These are phyloP conservation scores for Pycnonotus jocosus DNA, from an alignment of 2,113 vertebrate species.

Conservation along the genomic window DNA sequence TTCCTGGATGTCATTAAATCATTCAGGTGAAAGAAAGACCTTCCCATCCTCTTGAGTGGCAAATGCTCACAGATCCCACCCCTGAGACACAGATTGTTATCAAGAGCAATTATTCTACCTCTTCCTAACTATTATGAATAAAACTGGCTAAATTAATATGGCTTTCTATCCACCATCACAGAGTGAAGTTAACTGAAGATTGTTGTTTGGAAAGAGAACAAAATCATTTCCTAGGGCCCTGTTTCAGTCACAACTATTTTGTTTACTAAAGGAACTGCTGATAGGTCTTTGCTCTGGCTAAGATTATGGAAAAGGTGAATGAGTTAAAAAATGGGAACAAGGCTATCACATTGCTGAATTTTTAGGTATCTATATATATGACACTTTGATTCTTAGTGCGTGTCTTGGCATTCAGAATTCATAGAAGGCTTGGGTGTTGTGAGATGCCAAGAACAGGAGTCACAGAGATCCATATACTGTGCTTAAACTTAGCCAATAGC, in stretches of 20 bases:
- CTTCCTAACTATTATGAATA: background rate
- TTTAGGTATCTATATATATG: background rate
- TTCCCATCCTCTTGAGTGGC: background rate
- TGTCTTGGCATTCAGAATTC: background rate
- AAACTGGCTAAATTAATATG: background rate
- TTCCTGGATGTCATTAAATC: background rate
- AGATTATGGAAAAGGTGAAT: background rate
- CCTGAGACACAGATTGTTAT: background rate
- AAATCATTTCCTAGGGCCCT: background rate
- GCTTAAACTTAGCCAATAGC: background rate
- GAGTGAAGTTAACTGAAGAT: background rate
- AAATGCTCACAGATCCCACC: background rate
- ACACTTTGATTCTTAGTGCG: background rate
- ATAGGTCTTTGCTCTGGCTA: background rate
- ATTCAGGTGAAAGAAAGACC: background rate
- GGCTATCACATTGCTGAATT: background rate
- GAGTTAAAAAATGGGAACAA: background rate
- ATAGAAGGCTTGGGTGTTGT: background rate
- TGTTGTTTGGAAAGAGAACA: background rate
- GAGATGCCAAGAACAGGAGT: background rate
- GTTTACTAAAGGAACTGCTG: background rate
- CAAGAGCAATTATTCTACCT: background rate
- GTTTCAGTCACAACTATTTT: background rate
- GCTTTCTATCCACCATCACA: background rate
- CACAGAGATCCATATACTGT: background rate